These are phyloP conservation scores for Noctua janthina DNA, from an alignment of 2,888 invertebrate species.

Conservation along the genomic window DNA sequence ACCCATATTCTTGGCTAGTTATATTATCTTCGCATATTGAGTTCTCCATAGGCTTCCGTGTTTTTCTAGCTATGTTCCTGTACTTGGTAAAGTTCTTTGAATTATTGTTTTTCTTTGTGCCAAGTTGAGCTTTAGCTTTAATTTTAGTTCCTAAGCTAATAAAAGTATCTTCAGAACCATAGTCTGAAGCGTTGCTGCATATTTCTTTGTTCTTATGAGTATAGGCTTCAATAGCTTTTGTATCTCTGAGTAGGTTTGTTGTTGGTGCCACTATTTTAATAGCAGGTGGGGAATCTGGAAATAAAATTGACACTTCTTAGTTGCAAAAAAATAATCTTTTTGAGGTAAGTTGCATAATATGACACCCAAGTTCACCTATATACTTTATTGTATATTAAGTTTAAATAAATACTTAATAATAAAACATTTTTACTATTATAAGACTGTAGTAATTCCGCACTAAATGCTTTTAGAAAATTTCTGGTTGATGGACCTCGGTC, in stretches of 20 bases:
- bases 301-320: conserved; percentile 4
- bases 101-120: conserved; percentile 78
- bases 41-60: conserved; percentile 78
- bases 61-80: conserved; percentile 80
- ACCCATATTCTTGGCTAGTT: conserved; percentile 77
- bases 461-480: conserved; percentile 82
- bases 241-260: conserved; percentile 78
- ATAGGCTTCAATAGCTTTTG: conserved; percentile 70
- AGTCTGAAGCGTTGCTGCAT: conserved; percentile 87
- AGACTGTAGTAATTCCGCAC: conserved; percentile 82
- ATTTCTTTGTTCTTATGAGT: conserved; percentile 76
- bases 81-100: conserved; percentile 82
- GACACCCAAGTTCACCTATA: not conserved
- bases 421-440: conserved; percentile 77
- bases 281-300: conserved; percentile 79
- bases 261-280: conserved; percentile 85
- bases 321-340: not conserved
- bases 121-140: conserved; percentile 87
- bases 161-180: conserved; percentile 88
- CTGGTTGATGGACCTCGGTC: conserved; percentile 80
- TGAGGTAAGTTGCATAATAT: not conserved
- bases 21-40: conserved; percentile 72
- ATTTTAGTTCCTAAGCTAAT: conserved; percentile 89
- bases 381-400: not conserved
- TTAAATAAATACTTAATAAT: not conserved